Evolutionary conservation across 2,113 vertebrate species (phyloP).

Genomic region (Centropus unirufus): DNA sequence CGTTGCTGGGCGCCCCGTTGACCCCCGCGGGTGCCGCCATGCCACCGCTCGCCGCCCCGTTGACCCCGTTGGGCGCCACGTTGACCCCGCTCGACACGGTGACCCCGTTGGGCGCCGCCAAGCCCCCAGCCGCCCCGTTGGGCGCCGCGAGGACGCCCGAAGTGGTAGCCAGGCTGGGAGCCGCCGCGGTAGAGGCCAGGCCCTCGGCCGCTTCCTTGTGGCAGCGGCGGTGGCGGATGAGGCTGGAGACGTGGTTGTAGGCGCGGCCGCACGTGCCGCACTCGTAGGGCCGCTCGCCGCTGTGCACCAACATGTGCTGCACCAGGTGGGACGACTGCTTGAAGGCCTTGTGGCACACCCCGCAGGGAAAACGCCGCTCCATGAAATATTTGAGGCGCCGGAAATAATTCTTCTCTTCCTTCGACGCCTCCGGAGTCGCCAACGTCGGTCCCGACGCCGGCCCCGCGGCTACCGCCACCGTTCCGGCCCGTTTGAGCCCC

Average conservation of each 20-base stretch:
- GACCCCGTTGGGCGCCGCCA: neutral
- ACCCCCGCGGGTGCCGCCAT: neutral
- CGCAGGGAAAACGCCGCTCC: slow-evolving; percentile 77
- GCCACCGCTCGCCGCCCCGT: neutral
- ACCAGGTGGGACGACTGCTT: slow-evolving; percentile 78
- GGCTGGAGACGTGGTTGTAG: slow-evolving; percentile 79
- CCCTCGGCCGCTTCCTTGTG: slow-evolving; percentile 42
- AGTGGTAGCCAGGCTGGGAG: rapidly evolving
- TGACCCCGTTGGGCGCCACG: neutral
- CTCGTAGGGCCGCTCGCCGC: slow-evolving; percentile 73
- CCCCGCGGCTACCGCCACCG: neutral
- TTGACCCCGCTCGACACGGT: neutral
- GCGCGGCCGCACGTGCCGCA: slow-evolving; percentile 76
- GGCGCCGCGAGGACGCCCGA: neutral
- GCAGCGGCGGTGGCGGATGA: slow-evolving; percentile 77
- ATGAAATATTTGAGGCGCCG: slow-evolving; percentile 73
- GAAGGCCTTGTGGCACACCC: slow-evolving; percentile 76
- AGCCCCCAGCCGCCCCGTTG: rapidly evolving
- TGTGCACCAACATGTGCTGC: slow-evolving; percentile 81
- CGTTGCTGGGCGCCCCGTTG: neutral
- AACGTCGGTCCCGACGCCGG: neutral
- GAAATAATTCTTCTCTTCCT: slow-evolving; percentile 76
- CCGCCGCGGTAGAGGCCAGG: neutral
- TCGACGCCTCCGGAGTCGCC: neutral
- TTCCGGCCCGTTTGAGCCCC: slow-evolving; percentile 64